Base-by-base conservation (phyloP, 2,113 vertebrate species). In the Puntigrus tetrazona region DNA sequence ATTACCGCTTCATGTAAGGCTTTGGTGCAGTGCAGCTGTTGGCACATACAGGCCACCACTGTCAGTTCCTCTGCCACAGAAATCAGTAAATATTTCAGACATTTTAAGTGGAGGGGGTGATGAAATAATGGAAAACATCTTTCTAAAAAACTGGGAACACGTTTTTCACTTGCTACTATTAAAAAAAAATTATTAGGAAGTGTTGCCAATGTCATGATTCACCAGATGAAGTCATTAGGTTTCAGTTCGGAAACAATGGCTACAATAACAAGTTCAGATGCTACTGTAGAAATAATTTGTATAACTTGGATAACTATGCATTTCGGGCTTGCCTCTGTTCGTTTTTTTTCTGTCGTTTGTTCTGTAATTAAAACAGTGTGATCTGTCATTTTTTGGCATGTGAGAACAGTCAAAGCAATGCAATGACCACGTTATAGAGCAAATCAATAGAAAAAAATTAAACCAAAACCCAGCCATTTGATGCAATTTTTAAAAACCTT, bases 61-160 rank as follows among this genome's bases (percentile, higher is more conserved):
- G 80, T 16, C 34, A 22, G 59, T 69, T 85, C 11, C 3, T 67
- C 27, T 38, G 8, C 11, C 0, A 7, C n/a, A 82, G 84, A 29
- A 81, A 86, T 52, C 10, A 75, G 16, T n/a, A 47, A 27, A 67
- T 10, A 2, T 41, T 67, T 78, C 61, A 14, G n/a, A 31, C 76
- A 76, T 55, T 36, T 70, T 57, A 31, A 36, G 36, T 57, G 50
- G 81, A 3, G 3, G 31, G 18, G 55, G 45, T 84, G 78, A 87
- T 43, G 85, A 80, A 85, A 80, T 73, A 83, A 78, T 61, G 83
- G 25, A 41, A 85, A 45, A 52, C 9, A 69, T n/a, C 14, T 8
- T 41, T 83, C n/a, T 8, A 16, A 25, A 57, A 36, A 18, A n/a
- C 67, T 27, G 2, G 18, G 1, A 31, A 57, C 5, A n/a, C 13